These are phyloP conservation scores for Thymelicus acteon DNA, from an alignment of 2,888 invertebrate genomes.

Conservation along the genomic window DNA sequence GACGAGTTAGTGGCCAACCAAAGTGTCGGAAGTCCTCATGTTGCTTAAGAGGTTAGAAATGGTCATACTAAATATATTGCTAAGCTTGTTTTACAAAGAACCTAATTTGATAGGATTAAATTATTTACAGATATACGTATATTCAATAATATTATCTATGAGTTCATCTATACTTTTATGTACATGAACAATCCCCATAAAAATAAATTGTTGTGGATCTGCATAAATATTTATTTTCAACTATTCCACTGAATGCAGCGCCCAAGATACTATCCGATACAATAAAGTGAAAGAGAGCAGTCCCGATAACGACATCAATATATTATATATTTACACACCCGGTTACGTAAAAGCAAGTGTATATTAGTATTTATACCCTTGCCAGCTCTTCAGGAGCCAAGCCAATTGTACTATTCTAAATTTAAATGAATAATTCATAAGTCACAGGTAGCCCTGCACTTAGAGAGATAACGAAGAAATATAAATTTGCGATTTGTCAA, in stretches of 20 bases:
- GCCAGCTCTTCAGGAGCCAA: neutral
- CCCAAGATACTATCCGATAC: constrained; percentile 12
- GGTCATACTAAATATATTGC: too few relatives aligned
- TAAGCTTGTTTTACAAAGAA: too few relatives aligned
- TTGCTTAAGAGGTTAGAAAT: too few relatives aligned
- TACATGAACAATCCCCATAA: constrained; percentile 22
- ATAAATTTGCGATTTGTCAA: too few relatives aligned
- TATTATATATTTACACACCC: constrained; percentile 15
- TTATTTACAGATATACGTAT: too few relatives aligned
- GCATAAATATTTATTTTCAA: constrained; percentile 31
- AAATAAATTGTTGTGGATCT: constrained; percentile 30
- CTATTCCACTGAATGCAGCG: constrained; percentile 4
- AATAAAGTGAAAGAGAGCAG: constrained; percentile 21
- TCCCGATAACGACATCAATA: constrained; percentile 15
- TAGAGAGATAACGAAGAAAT: too few relatives aligned
- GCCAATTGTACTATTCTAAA: neutral
- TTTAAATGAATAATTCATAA: neutral
- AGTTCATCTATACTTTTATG: neutral
- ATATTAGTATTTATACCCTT: neutral
- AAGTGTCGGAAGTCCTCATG: neutral
- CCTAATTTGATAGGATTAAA: too few relatives aligned
- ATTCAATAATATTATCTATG: too few relatives aligned
- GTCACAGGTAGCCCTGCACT: neutral
- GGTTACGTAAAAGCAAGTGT: neutral
- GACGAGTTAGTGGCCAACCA: neutral